These are phyloP conservation scores for Lerista edwardsae DNA, from an alignment of 2,797 vertebrate genomes.

Conservation along the genomic window DNA sequence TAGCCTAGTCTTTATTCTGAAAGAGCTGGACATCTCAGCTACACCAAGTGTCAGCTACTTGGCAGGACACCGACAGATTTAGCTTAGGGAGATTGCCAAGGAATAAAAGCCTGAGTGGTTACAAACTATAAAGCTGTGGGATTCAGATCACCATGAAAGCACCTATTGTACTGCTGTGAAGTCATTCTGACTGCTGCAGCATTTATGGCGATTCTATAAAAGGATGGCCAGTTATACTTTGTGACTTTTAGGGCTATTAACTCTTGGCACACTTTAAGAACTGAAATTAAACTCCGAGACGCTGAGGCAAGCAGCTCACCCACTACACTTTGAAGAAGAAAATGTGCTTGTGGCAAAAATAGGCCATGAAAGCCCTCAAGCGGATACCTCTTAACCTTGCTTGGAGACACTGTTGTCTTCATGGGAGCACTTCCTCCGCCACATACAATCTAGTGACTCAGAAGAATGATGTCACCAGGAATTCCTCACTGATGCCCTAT, in stretches of 20 bases:
- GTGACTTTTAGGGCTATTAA: conserved; percentile 27
- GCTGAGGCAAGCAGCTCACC: not conserved
- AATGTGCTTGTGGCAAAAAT: conserved; percentile 3
- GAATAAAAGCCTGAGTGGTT: conserved; percentile 19
- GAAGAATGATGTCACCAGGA: not conserved
- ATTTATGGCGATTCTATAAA: conserved; percentile 15
- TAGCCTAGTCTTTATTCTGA: not conserved
- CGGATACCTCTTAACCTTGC: not conserved
- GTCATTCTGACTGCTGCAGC: conserved; percentile 1
- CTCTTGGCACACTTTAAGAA: conserved; percentile 21
- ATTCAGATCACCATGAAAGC: conserved; percentile 5
- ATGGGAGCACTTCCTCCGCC: not conserved
- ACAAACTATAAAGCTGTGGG: not conserved
- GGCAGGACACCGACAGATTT: conserved; percentile 18
- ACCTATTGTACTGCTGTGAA: conserved; percentile 13
- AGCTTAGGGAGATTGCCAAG: conserved; percentile 22
- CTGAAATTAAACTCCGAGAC: conserved; percentile 23
- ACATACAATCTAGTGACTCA: not conserved
- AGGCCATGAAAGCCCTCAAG: not conserved
- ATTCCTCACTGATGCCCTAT: not conserved
- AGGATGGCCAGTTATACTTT: conserved; percentile 12
- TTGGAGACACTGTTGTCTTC: not conserved
- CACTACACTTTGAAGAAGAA: not conserved
- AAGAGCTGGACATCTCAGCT: conserved; percentile 23
- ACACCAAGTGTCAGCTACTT: conserved; percentile 24